Evolutionary conservation across 2,797 vertebrate genomes (phyloP), one percentile per base, ranked within the genome.

Genomic region (Myoxocephalus aenaeus): DNA sequence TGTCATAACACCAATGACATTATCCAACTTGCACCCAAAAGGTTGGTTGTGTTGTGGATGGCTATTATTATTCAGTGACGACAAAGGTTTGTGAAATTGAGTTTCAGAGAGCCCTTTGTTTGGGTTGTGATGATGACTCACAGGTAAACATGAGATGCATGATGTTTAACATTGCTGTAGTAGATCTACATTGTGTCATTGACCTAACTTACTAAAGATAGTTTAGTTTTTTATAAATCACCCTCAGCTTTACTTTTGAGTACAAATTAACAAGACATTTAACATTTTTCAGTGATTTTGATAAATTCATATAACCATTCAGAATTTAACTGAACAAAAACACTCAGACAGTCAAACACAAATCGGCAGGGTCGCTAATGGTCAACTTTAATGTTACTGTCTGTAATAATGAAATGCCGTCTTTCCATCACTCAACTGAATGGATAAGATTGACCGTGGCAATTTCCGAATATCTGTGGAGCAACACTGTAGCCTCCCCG

Each of bases 1-100:
- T 83, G 75, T 90, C 83, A 86, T 90, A 86, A 91, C 73, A 56
- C 53, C 85, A 87, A 87, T 84, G 71, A 90, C 65, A 88, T 94
- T 92, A 94, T 82, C 80, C 32, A 5, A 81, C 65, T 70, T 57
- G n/a, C 20, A 71, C 73, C 84, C 75, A 72, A 89, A 83, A 80
- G 62, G 69, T 83, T 81, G 66, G 70, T 68, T 63, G 68, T 66
- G 34, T 59, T 58, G 67, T 82, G 73, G 72, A 84, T 75, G 85
- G 86, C 80, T 69, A 59, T 70, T 72, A 71, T 54, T 54, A 27
- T 54, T 54, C 63, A 81, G 73, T 36, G 29, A 79, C 56, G 53
- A 44, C 61, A 70, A 83, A 77, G 73, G 72, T 73, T 86, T 67
- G 6, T 32, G 34, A 73, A 77, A 87, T 86, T 84, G 75, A 56